A percentile compares a stretch with the other conserved stretches of the same genome.
These are phyloP conservation scores for Phrynosoma blainvillii DNA, from an alignment of 2,113 vertebrate species.

Conservation along the genomic window DNA sequence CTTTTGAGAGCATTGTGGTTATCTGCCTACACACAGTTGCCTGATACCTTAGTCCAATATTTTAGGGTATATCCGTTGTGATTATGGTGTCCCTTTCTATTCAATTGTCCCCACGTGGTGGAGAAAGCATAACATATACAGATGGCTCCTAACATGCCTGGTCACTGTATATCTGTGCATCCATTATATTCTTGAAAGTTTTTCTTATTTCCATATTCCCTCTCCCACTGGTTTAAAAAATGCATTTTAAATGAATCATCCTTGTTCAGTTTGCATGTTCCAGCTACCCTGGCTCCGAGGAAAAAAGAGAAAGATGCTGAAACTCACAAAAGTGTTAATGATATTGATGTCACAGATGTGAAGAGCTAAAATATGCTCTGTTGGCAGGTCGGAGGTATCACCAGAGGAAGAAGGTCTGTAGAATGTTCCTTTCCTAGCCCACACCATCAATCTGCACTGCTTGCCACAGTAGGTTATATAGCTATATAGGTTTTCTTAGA, in stretches of 20 bases:
- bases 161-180: neutral
- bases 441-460: slow-evolving; percentile 49
- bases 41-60: slow-evolving; percentile 41
- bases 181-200: neutral
- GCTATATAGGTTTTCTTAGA: slow-evolving; percentile 43
- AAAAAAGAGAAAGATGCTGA: slow-evolving; percentile 42
- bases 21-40: neutral
- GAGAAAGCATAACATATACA: slow-evolving; percentile 51
- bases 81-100: slow-evolving; percentile 11
- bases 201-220: neutral
- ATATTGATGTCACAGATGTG: slow-evolving; percentile 27
- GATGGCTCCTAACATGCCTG: neutral
- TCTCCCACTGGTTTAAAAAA: neutral
- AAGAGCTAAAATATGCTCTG: slow-evolving; percentile 43
- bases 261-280: slow-evolving; percentile 22
- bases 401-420: neutral
- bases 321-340: slow-evolving; percentile 50
- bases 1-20: neutral
- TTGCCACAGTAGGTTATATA: slow-evolving; percentile 58
- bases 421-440: slow-evolving; percentile 39
- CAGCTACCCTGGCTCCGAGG: slow-evolving; percentile 26
- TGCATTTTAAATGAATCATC: neutral
- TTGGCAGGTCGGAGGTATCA: neutral
- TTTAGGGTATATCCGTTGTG: slow-evolving; percentile 41
- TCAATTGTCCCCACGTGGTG: slow-evolving; percentile 55